Evolutionary conservation across 2,113 vertebrate species (phyloP).

Genomic region (Hoplias malabaricus): DNA sequence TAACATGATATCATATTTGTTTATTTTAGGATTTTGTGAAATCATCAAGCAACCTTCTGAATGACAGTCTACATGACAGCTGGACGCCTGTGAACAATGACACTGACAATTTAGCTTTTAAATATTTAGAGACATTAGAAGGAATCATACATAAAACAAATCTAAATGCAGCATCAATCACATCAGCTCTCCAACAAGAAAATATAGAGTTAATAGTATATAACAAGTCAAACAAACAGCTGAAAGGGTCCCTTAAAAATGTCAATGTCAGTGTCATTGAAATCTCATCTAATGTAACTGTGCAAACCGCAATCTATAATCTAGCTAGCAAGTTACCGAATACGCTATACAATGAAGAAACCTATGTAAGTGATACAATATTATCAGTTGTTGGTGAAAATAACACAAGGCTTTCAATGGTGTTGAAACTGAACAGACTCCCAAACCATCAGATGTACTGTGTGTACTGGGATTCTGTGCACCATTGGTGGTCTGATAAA

Average conservation of each 20-base stretch:
- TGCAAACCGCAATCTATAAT: slow-evolving; percentile 73
- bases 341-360: accelerated
- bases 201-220: slow-evolving; percentile 61
- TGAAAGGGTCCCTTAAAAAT: too few species aligned
- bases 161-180: slow-evolving; percentile 16
- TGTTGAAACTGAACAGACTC: slow-evolving; percentile 49
- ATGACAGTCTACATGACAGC: slow-evolving; percentile 40
- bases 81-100: accelerated
- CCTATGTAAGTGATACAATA: slow-evolving; percentile 63
- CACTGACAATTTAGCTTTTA: slow-evolving; percentile 48
- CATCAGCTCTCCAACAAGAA: accelerated
- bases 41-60: slow-evolving; percentile 68
- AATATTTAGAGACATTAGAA: slow-evolving; percentile 74
- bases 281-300: background rate
- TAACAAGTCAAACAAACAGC: accelerated
- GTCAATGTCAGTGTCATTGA: background rate
- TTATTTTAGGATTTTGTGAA: slow-evolving; percentile 76
- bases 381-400: slow-evolving; percentile 64
- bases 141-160: slow-evolving; percentile 55
- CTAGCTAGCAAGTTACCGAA: slow-evolving; percentile 66
- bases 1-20: slow-evolving; percentile 1
- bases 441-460: slow-evolving; percentile 49
- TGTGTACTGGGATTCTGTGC: slow-evolving; percentile 74
- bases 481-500: accelerated
- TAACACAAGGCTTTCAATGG: slow-evolving; percentile 53